A percentile compares a stretch with the other conserved stretches of the same genome.
Conservation (phyloP, 2,888 invertebrate species). For the Trilocha varians region DNA sequence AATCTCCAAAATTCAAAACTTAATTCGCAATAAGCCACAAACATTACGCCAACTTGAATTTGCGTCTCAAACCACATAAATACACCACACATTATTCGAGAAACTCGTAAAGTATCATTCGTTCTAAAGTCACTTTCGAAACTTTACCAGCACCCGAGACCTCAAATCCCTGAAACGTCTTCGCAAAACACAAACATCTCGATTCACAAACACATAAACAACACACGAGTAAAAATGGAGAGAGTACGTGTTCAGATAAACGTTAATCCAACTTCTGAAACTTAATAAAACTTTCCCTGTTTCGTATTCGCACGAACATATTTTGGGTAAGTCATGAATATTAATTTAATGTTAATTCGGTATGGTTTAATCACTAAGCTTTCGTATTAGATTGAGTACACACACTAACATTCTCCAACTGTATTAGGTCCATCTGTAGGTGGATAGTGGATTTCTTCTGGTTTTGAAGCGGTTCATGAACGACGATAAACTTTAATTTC, state of each 20-base stretch:
- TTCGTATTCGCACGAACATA: constrained; percentile 47
- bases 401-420: constrained; percentile 1
- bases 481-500: too few species aligned
- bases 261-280: constrained; percentile 54
- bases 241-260: constrained; percentile 36
- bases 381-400: constrained; percentile 1
- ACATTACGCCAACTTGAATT: background rate
- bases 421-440: too few species aligned
- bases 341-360: constrained; percentile 34
- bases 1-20: background rate
- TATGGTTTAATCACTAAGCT: constrained; percentile 27
- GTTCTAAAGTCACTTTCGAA: background rate
- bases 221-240: constrained; percentile 22
- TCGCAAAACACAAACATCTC: constrained; percentile 4
- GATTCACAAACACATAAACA: constrained; percentile 11
- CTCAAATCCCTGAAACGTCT: background rate
- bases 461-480: too few species aligned
- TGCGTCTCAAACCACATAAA: background rate
- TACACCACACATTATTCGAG: background rate
- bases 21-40: background rate
- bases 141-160: background rate
- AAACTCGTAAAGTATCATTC: background rate
- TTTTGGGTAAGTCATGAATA: constrained; percentile 46
- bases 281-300: constrained; percentile 56
- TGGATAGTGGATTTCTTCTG: too few species aligned